Evolutionary conservation across 2,888 invertebrate genomes (phyloP), one percentile per base, ranked within the genome.

Genomic region (Eristalis arbustorum): DNA sequence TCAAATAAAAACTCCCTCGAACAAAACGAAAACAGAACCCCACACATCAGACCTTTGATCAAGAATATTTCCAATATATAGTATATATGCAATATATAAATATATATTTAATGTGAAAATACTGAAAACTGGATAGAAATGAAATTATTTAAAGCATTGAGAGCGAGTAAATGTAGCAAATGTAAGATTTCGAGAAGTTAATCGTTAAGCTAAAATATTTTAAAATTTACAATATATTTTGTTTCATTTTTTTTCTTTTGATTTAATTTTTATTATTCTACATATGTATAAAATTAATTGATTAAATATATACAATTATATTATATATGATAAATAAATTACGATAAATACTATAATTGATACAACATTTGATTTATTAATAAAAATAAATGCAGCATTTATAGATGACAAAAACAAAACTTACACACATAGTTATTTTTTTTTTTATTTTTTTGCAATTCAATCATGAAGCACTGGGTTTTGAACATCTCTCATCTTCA

Each of bases 291-390:
- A 84, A 84, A 84, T 84, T 80, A 76, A 84, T 84, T 84, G 84
- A 85, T 82, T 82, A 85, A 85, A 85, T 85, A 84, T 84, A 85
- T 82, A 66, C 85, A 82, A 85, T 85, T 85, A 85, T 85, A 82
- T 85, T 85, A 85, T 77, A 77, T 73, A 82, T 83, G 75, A 83
- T 87, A 87, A 87, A 87, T 87, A 87, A 87, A 87, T 87, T 87
- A 87, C 83, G 74, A 79, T 87, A 78, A 87, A 79, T 83, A 87
- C 64, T 77, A 77, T 78, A 82, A 71, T 78, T 82, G 75, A 87
- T 75, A 83, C 74, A 83, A 82, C 72, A 78, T 83, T 87, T 83
- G 78, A 87, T 87, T 87, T 87, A 87, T 79, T 78, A 87, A 79
- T 83, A 78, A 72, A 31, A 83, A 82, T 85, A 85, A 85, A 82